Percentiles rank a stretch among this genome's conserved stretches.
phyloP scores from a whole-genome alignment of 2,888 invertebrate species.

The Sialis fuliginosa region DNA sequence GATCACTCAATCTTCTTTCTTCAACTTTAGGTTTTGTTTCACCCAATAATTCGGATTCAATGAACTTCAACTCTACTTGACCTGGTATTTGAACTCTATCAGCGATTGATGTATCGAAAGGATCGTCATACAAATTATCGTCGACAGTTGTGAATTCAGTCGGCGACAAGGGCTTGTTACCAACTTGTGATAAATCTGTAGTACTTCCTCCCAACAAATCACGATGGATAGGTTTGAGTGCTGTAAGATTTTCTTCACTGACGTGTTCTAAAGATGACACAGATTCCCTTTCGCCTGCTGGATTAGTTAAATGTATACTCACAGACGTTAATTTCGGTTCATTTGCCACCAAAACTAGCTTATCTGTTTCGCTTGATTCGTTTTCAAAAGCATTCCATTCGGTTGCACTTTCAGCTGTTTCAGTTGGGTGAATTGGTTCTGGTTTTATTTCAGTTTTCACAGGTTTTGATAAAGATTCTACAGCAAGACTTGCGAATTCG shows the following conservation, averaged over 20 bases:
- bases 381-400: conserved; percentile 52
- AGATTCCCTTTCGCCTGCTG: conserved; percentile 38
- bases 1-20: conserved; percentile 42
- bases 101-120: conserved; percentile 71
- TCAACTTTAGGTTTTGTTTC: conserved; percentile 17
- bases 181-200: conserved; percentile 52
- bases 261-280: conserved; percentile 24
- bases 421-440: conserved; percentile 26
- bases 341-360: conserved; percentile 47
- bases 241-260: conserved; percentile 28
- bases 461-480: conserved; percentile 50
- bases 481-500: conserved; percentile 60
- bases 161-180: conserved; percentile 34
- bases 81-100: conserved; percentile 55
- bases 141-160: conserved; percentile 28
- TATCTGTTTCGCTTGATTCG: conserved; percentile 28
- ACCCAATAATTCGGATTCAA: conserved; percentile 59
- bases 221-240: conserved; percentile 28
- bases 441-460: conserved; percentile 27
- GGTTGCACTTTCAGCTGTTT: conserved; percentile 22
- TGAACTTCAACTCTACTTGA: conserved; percentile 55
- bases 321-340: conserved; percentile 27
- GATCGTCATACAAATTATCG: conserved; percentile 48
- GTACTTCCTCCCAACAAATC: conserved; percentile 62
- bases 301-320: conserved; percentile 45